Percentiles rank a stretch among this genome's conserved stretches.
Conservation (phyloP, 2,888 invertebrate species). For the Leptinotarsa tumamoca region DNA sequence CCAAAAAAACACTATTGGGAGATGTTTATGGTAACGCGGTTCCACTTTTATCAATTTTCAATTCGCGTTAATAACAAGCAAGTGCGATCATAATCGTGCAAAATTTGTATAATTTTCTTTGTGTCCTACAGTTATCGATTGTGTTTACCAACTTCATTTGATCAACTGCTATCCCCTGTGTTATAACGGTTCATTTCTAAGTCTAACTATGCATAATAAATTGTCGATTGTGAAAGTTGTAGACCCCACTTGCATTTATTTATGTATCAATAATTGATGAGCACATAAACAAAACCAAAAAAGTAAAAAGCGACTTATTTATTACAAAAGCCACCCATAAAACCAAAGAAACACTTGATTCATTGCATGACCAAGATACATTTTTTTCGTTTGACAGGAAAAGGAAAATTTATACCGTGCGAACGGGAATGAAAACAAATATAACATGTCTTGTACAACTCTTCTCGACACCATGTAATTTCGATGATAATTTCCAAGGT, state of each 20-base stretch:
- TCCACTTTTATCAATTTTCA: no score
- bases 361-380: conserved; percentile 49
- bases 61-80: no score
- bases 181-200: background rate
- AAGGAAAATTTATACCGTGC: conserved; percentile 62
- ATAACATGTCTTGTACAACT: conserved; percentile 61
- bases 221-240: conserved; percentile 12
- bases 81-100: no score
- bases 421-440: conserved; percentile 62
- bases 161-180: no score
- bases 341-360: conserved; percentile 53
- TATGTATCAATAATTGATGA: conserved; percentile 57
- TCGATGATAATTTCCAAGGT: conserved; percentile 58
- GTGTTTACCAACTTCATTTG: no score
- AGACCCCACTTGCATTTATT: conserved; percentile 33
- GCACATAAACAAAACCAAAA: conserved; percentile 53
- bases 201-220: background rate
- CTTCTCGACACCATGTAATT: conserved; percentile 59
- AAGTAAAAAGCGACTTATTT: conserved; percentile 55
- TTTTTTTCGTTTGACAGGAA: conserved; percentile 55
- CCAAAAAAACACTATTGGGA: no score
- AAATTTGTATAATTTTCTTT: no score
- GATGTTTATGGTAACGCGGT: no score
- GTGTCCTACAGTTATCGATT: no score
- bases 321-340: conserved; percentile 55